phyloP scores from a whole-genome alignment of 2,888 invertebrate genomes.

The Nephrotoma appendiculata region DNA sequence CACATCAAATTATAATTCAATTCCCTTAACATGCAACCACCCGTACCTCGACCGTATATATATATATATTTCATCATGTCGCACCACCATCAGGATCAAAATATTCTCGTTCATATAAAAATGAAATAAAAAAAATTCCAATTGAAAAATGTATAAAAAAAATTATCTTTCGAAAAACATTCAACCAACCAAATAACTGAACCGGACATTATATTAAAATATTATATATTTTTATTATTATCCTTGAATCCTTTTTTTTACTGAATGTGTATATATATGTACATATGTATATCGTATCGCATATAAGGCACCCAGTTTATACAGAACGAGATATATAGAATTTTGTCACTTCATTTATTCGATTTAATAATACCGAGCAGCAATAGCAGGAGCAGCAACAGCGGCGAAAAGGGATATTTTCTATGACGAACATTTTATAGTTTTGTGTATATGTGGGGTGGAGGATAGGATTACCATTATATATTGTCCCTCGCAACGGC shows the following conservation, averaged over 20 bases:
- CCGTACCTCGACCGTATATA: background rate
- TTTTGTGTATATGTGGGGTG: background rate
- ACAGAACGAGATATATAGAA: background rate
- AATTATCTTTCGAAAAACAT: background rate
- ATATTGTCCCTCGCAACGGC: background rate
- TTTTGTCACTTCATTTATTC: background rate
- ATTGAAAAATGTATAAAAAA: background rate
- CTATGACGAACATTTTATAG: background rate
- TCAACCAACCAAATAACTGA: background rate
- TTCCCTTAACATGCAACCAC: background rate
- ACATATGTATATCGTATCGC: background rate
- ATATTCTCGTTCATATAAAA: background rate
- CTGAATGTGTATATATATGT: background rate
- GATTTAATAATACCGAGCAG: background rate
- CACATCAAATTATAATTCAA: background rate
- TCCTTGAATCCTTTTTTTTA: background rate
- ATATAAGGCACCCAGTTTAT: background rate
- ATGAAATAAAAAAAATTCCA: background rate
- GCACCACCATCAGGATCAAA: background rate
- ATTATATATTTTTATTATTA: background rate
- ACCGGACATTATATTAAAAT: background rate
- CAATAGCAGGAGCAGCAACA: background rate
- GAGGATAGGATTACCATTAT: background rate
- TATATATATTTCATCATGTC: background rate
- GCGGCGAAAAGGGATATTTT: background rate